A percentile compares a stretch with the other conserved stretches of the same genome.
Evolutionary conservation across 1,140 invertebrate species (phyloP).

Genomic region (Laupala kohalensis): DNA sequence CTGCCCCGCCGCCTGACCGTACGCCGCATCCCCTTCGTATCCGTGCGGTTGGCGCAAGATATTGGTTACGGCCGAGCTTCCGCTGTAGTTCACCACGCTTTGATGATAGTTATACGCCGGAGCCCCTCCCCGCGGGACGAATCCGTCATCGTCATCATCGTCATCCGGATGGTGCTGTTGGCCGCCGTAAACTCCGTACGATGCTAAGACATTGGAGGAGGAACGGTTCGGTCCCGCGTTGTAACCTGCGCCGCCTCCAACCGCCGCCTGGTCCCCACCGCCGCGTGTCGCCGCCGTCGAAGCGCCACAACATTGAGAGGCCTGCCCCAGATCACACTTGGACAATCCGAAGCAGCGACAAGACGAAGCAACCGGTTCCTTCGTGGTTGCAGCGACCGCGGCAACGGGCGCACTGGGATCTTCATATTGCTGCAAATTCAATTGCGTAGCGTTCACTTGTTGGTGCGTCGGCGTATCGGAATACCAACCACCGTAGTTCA

Average conservation of each 20-base stretch:
- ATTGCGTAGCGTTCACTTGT: background rate
- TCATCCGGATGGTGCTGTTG: conserved; percentile 35
- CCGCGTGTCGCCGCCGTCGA: conserved; percentile 24
- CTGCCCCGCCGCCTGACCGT: conserved; percentile 16
- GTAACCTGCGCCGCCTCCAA: background rate
- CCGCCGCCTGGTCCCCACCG: background rate
- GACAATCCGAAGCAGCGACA: conserved; percentile 11
- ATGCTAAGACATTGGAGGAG: conserved; percentile 33
- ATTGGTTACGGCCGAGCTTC: conserved; percentile 14
- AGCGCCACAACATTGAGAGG: conserved; percentile 25
- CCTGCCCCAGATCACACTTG: conserved; percentile 16
- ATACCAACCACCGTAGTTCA: conserved; percentile 3
- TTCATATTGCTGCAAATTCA: conserved; percentile 2
- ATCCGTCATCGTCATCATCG: conserved; percentile 37
- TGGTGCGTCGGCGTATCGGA: background rate
- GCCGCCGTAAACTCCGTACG: conserved; percentile 38
- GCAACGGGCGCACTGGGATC: background rate
- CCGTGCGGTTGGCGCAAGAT: conserved; percentile 29
- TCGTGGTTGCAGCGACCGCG: conserved; percentile 8
- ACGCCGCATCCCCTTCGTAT: conserved; percentile 27
- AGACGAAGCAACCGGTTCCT: conserved; percentile 17
- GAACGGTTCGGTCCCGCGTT: conserved; percentile 27
- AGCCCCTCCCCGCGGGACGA: conserved; percentile 25
- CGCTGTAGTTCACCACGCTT: conserved; percentile 36
- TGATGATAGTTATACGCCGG: conserved; percentile 31